Evolutionary conservation across 2,113 vertebrate species (phyloP), one percentile per base, ranked within the genome.

Genomic region (Micronycteris hirsuta): DNA sequence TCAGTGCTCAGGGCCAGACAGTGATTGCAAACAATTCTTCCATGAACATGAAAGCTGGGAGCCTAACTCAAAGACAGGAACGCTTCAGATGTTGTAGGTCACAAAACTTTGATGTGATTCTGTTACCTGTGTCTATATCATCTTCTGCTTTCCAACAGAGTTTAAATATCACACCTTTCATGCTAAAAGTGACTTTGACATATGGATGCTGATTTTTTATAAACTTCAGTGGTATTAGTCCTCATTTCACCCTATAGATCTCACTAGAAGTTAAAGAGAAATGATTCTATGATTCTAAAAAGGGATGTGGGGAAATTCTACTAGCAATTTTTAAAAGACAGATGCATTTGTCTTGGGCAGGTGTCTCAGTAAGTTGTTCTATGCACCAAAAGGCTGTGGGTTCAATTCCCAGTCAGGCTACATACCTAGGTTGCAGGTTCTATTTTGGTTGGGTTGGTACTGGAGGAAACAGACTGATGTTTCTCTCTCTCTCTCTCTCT

Each of bases 31-130:
- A 77, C 13, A 52, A 82, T 95, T 82, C 76, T 94, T 68, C 52
- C 81, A 68, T 70, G 71, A 96, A 89, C 91, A 67, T 28, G 7
- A 96, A 95, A 96, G 54, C 78, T 47, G 78, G 78, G 49, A 86
- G 70, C 47, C 82, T 41, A 95, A 58, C 61, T 95, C 94, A 97
- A 97, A 97, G 94, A 49, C 36, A 70, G 67, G 54, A 49, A 89
- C 78, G 26, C 89, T 96, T 97, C 82, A 96, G 97, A 97, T 94
- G 88, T 83, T 95, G 83, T 78, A 94, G 94, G 89, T 89, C 94
- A 95, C 16, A 80, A 12, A 41, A 58, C 95, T 97, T 97, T 97
- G 96, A 97, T 96, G 76, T 94, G 41, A 54, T 96, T 95, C 91
- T 94, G 33, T 83, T 95, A 80, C 85, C 73, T 41, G 36, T 68